Conservation (phyloP, 2,797 vertebrate genomes). For the Characodon lateralis region DNA sequence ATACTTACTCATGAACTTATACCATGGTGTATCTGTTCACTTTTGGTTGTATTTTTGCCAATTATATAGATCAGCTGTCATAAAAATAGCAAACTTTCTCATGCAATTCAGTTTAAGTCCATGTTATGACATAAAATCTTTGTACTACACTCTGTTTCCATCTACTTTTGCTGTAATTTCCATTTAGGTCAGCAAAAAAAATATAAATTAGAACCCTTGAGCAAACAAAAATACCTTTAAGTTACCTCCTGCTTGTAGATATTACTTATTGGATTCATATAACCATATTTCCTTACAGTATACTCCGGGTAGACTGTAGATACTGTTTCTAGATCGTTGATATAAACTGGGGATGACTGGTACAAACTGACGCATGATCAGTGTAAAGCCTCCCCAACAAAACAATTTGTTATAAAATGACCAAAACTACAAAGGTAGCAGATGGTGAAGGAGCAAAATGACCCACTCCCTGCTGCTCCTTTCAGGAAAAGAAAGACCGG, state of each 20-base stretch:
- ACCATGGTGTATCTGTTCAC: background rate
- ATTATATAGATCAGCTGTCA: background rate
- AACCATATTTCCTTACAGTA: background rate
- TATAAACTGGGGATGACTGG: background rate
- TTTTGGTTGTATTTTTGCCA: background rate
- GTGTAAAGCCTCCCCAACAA: background rate
- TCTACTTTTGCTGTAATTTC: too few species aligned
- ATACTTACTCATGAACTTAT: background rate
- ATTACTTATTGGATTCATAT: background rate
- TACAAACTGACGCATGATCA: background rate
- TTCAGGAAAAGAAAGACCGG: slow-evolving; percentile 12
- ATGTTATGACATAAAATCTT: background rate
- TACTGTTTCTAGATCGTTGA: background rate
- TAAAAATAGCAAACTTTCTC: background rate
- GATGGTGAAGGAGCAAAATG: background rate
- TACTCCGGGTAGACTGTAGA: background rate
- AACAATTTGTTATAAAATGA: background rate
- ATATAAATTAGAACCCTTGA: background rate
- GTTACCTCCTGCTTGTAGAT: background rate
- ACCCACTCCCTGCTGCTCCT: slow-evolving; percentile 28
- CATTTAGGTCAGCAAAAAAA: background rate
- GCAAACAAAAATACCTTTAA: background rate
- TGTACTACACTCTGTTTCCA: background rate
- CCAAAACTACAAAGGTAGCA: background rate
- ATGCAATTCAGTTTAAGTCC: background rate